These are phyloP conservation scores for Perithous albicinctus DNA, from an alignment of 2,888 invertebrate species.

Conservation along the genomic window DNA sequence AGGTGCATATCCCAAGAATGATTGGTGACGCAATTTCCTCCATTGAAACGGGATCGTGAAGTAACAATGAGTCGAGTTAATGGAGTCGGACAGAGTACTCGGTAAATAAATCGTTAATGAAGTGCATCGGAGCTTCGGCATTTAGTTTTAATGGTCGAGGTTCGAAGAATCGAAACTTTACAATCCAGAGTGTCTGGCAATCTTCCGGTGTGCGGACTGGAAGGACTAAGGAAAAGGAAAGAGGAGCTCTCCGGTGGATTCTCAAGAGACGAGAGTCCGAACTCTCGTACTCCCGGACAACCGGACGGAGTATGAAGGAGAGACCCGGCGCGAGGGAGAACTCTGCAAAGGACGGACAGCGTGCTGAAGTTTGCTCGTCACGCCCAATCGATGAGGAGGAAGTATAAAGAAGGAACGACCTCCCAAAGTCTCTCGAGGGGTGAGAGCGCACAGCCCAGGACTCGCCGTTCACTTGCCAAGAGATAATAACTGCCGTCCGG, in stretches of 20 bases:
- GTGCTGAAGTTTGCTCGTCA: conserved; percentile 72
- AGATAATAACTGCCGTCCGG: conserved; percentile 61
- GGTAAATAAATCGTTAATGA: conserved; percentile 68
- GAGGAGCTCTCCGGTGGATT: conserved; percentile 51
- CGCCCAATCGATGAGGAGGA: conserved; percentile 73
- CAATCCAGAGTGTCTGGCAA: conserved; percentile 64
- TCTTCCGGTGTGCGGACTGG: conserved; percentile 62
- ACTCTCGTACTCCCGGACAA: conserved; percentile 40
- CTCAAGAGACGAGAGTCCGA: conserved; percentile 58
- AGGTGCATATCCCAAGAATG: conserved; percentile 16
- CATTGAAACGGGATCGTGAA: conserved; percentile 54
- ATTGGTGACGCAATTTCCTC: conserved; percentile 57
- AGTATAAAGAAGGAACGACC: conserved; percentile 71
- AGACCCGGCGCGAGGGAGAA: conserved; percentile 35
- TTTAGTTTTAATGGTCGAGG: conserved; percentile 67
- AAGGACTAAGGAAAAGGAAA: conserved; percentile 48
- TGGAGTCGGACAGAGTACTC: conserved; percentile 59
- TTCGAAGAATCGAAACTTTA: conserved; percentile 68
- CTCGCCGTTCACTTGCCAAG: conserved; percentile 36
- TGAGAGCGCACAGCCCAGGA: conserved; percentile 29
- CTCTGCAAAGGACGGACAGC: conserved; percentile 31
- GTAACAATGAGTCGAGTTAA: conserved; percentile 65
- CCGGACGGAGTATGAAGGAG: conserved; percentile 60
- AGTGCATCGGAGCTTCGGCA: conserved; percentile 66
- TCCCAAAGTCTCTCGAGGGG: conserved; percentile 69